These are phyloP conservation scores for Hylaeus anthracinus DNA, from an alignment of 1,140 invertebrate genomes.

Conservation along the genomic window DNA sequence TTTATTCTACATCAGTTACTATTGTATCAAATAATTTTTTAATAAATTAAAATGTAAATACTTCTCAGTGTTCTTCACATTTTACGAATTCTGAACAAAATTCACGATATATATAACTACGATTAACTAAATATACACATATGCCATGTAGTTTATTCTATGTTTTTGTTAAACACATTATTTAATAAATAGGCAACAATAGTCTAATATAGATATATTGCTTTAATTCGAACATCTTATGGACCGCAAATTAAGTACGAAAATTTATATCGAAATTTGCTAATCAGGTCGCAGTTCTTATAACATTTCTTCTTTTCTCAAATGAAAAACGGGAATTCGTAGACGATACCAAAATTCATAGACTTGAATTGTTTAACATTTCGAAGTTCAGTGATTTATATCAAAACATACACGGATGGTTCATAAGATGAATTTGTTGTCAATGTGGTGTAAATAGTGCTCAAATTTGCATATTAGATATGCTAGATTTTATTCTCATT, in stretches of 20 bases:
- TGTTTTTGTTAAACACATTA: neutral
- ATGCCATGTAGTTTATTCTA: constrained; percentile 54
- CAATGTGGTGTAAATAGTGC: constrained; percentile 43
- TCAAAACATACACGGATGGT: neutral
- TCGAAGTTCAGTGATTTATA: neutral
- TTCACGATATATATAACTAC: constrained; percentile 9
- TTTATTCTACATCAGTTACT: constrained; percentile 53
- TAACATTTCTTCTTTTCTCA: neutral
- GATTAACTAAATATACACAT: constrained; percentile 1
- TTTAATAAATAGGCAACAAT: constrained; percentile 3
- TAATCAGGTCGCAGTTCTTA: neutral
- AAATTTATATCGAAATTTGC: neutral
- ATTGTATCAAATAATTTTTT: constrained; percentile 64
- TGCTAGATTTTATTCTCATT: neutral
- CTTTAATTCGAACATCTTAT: neutral
- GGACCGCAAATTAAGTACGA: neutral
- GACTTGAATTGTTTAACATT: neutral
- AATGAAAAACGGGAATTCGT: too few species aligned
- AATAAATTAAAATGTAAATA: constrained; percentile 66
- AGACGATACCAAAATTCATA: neutral
- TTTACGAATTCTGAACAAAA: constrained; percentile 37
- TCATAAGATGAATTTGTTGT: constrained; percentile 39
- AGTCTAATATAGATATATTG: constrained; percentile 2
- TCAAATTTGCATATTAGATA: constrained; percentile 37
- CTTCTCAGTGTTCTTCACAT: constrained; percentile 42